phyloP scores from a whole-genome alignment of 2,888 invertebrate genomes.

The Plagodis dolabraria region DNA sequence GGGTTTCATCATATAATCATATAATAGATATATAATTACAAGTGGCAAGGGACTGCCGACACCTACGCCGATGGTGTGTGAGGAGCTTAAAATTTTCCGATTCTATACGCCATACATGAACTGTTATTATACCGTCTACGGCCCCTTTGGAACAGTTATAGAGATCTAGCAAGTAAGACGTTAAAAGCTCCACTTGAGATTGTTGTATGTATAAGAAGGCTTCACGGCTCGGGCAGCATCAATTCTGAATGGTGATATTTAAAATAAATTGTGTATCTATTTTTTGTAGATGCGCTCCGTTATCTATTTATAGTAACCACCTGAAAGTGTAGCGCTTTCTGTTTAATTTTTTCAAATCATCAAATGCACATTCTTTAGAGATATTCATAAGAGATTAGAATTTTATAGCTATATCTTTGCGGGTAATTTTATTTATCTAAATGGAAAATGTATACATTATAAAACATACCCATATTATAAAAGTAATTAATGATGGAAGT shows the following conservation, averaged over 20 bases:
- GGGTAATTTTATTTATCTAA: slow-evolving; percentile 68
- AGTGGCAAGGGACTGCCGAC: too few relatives aligned
- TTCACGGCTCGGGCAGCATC: slow-evolving; percentile 55
- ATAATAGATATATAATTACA: too few relatives aligned
- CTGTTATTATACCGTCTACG: slow-evolving; percentile 16
- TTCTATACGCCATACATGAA: not conserved
- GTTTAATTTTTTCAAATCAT: slow-evolving; percentile 9
- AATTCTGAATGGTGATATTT: slow-evolving; percentile 70
- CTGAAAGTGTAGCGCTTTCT: slow-evolving; percentile 42
- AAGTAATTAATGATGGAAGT: slow-evolving; percentile 53
- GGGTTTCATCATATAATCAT: too few relatives aligned
- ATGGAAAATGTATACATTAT: slow-evolving; percentile 73
- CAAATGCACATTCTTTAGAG: slow-evolving; percentile 48
- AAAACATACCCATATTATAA: slow-evolving; percentile 57
- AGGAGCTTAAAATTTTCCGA: not conserved
- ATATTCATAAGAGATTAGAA: slow-evolving; percentile 72
- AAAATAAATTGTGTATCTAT: slow-evolving; percentile 59
- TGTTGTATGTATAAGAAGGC: slow-evolving; percentile 43
- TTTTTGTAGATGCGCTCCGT: slow-evolving; percentile 54
- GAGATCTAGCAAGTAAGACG: slow-evolving; percentile 25
- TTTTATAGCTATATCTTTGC: slow-evolving; percentile 76
- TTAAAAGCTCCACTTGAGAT: slow-evolving; percentile 28
- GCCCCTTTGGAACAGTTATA: slow-evolving; percentile 17
- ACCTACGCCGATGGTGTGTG: too few relatives aligned
- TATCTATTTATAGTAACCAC: slow-evolving; percentile 51